Evolutionary conservation across 37 sponge, comb jelly and placozoan genomes (phyloP).

Genomic region (Eunapius fragilis): DNA sequence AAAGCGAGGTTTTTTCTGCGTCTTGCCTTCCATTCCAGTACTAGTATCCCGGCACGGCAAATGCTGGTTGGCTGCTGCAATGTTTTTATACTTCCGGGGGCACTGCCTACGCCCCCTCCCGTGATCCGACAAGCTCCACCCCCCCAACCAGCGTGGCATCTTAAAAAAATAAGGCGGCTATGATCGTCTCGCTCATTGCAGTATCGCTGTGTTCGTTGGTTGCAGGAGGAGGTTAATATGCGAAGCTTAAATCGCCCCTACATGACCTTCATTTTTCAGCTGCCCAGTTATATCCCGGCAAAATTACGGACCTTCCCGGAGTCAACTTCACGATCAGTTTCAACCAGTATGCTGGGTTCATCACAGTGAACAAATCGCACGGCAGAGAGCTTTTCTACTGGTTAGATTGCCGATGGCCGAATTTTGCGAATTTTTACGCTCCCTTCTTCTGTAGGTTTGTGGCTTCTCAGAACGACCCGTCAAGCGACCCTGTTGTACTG

Average conservation of each 20-base stretch:
- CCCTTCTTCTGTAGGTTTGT: slow-evolving; percentile 24
- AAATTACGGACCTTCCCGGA: slow-evolving; percentile 54
- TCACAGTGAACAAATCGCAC: slow-evolving; percentile 30
- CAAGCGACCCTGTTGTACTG: slow-evolving; percentile 47
- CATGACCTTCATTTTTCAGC: background rate
- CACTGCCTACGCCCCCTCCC: background rate
- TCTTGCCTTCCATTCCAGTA: background rate
- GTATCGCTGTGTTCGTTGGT: background rate
- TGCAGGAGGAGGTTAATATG: background rate
- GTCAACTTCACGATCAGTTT: slow-evolving; percentile 1
- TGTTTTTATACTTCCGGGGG: background rate
- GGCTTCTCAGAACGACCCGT: slow-evolving; percentile 33
- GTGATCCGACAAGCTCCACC: background rate
- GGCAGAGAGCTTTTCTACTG: slow-evolving; percentile 51
- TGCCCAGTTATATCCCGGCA: background rate
- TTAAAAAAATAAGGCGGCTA: background rate
- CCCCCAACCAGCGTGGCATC: background rate
- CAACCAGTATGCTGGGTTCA: slow-evolving; percentile 53
- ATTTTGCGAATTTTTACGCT: background rate
- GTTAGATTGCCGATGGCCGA: background rate
- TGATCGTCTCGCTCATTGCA: background rate
- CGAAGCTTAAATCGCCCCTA: background rate
- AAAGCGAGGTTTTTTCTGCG: background rate
- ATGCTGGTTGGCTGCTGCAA: background rate
- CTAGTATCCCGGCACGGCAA: too few relatives aligned